Base-by-base conservation (phyloP, 2,113 vertebrate species). In the zebrafish (Danio rerio) region DNA sequence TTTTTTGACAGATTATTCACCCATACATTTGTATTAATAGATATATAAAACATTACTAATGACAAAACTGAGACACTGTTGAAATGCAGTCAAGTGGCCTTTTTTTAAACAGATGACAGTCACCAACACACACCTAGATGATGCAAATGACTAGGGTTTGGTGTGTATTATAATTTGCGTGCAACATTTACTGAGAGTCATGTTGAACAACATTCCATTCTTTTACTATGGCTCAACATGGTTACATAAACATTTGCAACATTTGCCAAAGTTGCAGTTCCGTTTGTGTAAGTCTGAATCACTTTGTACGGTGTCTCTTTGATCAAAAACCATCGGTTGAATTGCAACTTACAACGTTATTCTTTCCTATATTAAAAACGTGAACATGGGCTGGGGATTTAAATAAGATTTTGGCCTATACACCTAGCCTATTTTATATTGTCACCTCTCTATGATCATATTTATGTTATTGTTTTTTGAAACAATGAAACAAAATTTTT, bases 151-250 rank as follows among this genome's bases (percentile, higher is more conserved):
- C 18, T 49, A 47, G 11, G 4, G 18, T 21, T 11, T 61, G 18
- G 2, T 8, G 16, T 53, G 31, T 1, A 21, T 45, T 40, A 69
- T 45, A 75, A 42, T 61, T 42, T 21, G 16, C 52, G 40, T 42
- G 50, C 40, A 20, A 59, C 16, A 74, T 45, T 47, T 55, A 59
- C 6, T 9, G 47, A 72, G 58, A 63, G 10, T 16, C 71, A 73
- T 4, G n/a, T 43, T 65, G 16, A 65, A 66, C 52, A 47, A 68
- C 68, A 61, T 82, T 82, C 61, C 69, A 82, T 74, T 18, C 10
- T 15, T 47, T 16, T 68, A 79, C n/a, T 53, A 7, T n/a, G 43
- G 7, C 58, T 47, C 45, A 47, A 62, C 12, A 78, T 7, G 31
- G 15, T 53, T 43, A 47, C 61, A 55, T 62, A 79, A 47, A 52